Evolutionary conservation across 2,113 vertebrate genomes (phyloP), one percentile per base, ranked within the genome.

Genomic region (Oxyura jamaicensis): DNA sequence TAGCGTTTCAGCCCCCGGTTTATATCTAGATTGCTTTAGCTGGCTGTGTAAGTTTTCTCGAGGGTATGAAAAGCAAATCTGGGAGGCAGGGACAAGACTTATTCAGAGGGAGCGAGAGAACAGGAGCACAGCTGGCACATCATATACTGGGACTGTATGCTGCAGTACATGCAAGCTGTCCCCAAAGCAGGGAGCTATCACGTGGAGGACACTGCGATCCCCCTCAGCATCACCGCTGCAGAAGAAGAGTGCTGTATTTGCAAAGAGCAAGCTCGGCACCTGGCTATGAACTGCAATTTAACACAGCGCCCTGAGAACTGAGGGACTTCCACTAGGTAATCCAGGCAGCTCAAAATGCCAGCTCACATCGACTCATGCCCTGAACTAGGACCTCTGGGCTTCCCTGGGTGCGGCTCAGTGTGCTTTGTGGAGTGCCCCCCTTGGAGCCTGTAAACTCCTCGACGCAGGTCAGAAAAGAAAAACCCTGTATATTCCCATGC

Each of bases 101-200:
- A 6, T 53, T 66, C 39, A 52, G 44, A 74, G 6, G 29, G 11
- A 10, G 39, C 39, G 26, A 56, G 33, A 67, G 39, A 90, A 23
- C 4, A 83, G 55, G 22, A 29, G 33, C 20, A 28, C 1, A 10
- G 9, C 11, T 35, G 63, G 19, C 10, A 10, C 17, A 58, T 20
- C 22, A 71, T n/a, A 11, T 3, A 25, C 10, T 19, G 29, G 0
- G 1, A 55, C 16, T 55, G 35, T 18, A 7, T 10, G 17, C 9
- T 42, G 15, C 12, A 55, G 26, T 55, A n/a, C 8, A 21, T 31
- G 31, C 33, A 58, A 48, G 11, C 1, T 65, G 42, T 59, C 39
- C 58, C 72, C 71, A 46, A 42, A 75, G 56, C 33, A 83, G 46
- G 41, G 17, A 52, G 26, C 18, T 39, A 15, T 12, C 44, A 31